Evolutionary conservation across 2,888 invertebrate genomes (phyloP), one percentile per base, ranked within the genome.

Genomic region (Netelia melanura): DNA sequence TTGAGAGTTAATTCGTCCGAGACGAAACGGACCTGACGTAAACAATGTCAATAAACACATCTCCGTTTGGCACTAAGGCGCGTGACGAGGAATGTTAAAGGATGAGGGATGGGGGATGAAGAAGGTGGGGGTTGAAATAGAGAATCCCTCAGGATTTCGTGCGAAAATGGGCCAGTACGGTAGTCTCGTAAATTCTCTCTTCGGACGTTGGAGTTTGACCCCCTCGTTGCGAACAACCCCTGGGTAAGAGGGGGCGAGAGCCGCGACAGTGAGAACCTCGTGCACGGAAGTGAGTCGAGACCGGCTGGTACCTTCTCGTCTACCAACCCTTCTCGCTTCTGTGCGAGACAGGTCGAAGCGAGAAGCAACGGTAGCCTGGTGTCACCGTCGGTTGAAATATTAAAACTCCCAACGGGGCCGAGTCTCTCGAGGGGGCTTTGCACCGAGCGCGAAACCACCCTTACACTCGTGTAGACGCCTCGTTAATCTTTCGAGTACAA

Each of bases 371-470:
- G 54, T 65, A 79, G 75, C 70, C 81, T 52, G 75, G 70, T 81
- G 85, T 85, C 84, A 79, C 71, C 71, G 81, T 81, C 75, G 70
- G 67, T 80, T 84, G 79, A 83, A 83, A 81, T 86, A 85, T 85
- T 85, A 83, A 86, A 83, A 81, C 79, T 76, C 67, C 23, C 71
- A 38, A 79, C 77, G 44, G 56, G 38, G 17, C 48, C 17, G 48
- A 14, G 10, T 3, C 48, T 48, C 48, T 48, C 14, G 48, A 48
- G 48, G 10, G 48, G 3, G 48, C 48, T 14, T 14, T 10, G 14
- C 11, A 14, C 9, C 14, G 48, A 14, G 14, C 48, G 2, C 14
- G 11, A 48, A 48, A 14, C 48, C 48, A 1, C 10, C 48, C 48
- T 10, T 48, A 14, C 11, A 14, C 48, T 10, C 48, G n/a, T 64